Percentiles rank a stretch among this genome's conserved stretches.
These are phyloP conservation scores for Acrocephalus scirpaceus DNA, from an alignment of 2,797 vertebrate species.

Conservation along the genomic window DNA sequence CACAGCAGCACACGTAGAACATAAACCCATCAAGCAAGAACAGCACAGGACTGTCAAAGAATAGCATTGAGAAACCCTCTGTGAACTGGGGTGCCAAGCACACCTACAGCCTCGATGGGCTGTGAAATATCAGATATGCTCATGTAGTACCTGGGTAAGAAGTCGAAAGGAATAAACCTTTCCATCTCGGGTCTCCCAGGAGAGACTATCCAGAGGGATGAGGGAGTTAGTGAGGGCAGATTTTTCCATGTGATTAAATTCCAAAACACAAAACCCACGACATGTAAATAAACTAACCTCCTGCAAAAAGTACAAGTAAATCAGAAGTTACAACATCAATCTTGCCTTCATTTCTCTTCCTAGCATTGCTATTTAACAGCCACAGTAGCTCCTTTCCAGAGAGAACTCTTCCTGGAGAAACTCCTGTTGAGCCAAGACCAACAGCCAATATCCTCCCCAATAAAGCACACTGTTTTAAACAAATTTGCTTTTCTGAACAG, in stretches of 20 bases:
- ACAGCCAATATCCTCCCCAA: background rate
- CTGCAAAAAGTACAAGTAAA: background rate
- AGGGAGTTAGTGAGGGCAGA: background rate
- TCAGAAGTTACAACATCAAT: background rate
- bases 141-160: rapidly evolving
- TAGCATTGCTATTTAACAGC: background rate
- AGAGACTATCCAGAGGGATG: background rate
- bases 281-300: background rate
- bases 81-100: background rate
- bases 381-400: background rate
- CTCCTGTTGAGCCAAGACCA: background rate
- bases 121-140: background rate
- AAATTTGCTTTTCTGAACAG: background rate
- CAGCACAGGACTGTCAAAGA: background rate
- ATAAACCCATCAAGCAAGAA: background rate
- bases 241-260: background rate
- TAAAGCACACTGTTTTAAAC: background rate
- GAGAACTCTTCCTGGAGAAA: background rate
- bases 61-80: background rate
- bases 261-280: background rate
- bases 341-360: background rate
- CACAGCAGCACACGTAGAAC: background rate
- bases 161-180: background rate
- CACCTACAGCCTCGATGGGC: rapidly evolving
- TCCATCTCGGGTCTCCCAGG: background rate